Conservation (phyloP, 30 jellyfish, hydroid and myxozoan genomes). For the Chrysaora quinquecirrha region DNA sequence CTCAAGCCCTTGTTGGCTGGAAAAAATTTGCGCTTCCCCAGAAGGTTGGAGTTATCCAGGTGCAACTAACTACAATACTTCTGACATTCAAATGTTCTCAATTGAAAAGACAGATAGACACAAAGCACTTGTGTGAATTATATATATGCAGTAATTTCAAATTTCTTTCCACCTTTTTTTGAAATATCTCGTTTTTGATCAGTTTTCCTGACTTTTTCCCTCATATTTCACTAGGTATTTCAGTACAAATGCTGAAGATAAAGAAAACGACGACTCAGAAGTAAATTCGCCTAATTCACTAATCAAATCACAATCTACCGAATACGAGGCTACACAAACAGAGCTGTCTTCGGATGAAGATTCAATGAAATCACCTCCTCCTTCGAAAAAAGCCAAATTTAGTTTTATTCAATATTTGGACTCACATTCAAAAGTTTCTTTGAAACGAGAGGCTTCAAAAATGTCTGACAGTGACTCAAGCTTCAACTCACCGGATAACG, state of each 20-base stretch:
- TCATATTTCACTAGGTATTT: slow-evolving; percentile 34
- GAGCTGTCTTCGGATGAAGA: neutral
- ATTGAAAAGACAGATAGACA: too few relatives aligned
- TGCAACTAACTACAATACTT: too few relatives aligned
- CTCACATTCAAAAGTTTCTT: slow-evolving; percentile 39
- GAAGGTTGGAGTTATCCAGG: too few relatives aligned
- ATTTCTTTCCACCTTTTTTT: too few relatives aligned
- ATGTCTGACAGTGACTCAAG: slow-evolving; percentile 41
- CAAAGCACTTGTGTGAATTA: too few relatives aligned
- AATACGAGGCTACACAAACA: neutral
- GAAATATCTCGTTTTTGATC: too few relatives aligned
- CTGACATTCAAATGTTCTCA: too few relatives aligned
- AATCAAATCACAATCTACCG: neutral
- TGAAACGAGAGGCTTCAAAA: slow-evolving; percentile 39
- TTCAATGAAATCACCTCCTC: slow-evolving; percentile 29
- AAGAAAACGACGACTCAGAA: slow-evolving; percentile 8
- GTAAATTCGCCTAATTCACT: neutral
- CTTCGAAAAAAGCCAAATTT: slow-evolving; percentile 44
- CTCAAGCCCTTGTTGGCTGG: too few relatives aligned
- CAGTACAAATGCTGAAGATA: neutral
- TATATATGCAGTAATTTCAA: too few relatives aligned
- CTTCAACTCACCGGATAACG: slow-evolving; percentile 28
- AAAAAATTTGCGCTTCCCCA: too few relatives aligned
- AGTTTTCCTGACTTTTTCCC: too few relatives aligned
- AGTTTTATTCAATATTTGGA: slow-evolving; percentile 37